A percentile compares a stretch with the other conserved stretches of the same genome.
phyloP scores from a whole-genome alignment of 1,140 invertebrate species.

The Lordiphosa mommai region DNA sequence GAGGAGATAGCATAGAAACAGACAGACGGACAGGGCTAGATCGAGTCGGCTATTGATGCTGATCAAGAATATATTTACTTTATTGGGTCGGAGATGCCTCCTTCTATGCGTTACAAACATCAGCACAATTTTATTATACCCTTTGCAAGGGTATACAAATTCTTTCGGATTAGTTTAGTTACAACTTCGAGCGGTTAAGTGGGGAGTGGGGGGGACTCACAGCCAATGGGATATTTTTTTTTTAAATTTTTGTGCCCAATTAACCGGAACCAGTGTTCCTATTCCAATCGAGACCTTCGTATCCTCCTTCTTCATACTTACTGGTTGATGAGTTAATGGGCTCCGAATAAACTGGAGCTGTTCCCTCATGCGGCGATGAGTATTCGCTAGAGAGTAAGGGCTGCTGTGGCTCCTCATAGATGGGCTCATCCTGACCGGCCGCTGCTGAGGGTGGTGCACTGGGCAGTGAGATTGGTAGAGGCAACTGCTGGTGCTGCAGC shows the following conservation, averaged over 20 bases:
- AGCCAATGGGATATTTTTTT: no score
- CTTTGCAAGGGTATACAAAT: no score
- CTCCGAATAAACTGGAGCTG: conserved; percentile 47
- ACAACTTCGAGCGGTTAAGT: no score
- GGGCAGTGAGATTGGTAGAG: neutral
- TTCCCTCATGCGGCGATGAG: conserved; percentile 39
- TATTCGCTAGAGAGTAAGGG: conserved; percentile 57
- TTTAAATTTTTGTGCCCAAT: conserved; percentile 1
- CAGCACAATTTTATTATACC: no score
- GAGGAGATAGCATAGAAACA: no score
- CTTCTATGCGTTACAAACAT: no score
- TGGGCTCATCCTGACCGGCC: conserved; percentile 25
- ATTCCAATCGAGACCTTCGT: conserved; percentile 8
- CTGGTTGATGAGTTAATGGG: conserved; percentile 47
- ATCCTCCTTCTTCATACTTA: conserved; percentile 16
- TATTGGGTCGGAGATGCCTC: no score
- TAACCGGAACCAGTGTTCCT: conserved; percentile 1
- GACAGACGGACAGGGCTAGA: no score
- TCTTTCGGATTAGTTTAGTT: neutral
- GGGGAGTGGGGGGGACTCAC: no score
- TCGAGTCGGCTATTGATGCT: no score
- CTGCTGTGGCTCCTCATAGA: conserved; percentile 56
- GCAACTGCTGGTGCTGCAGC: neutral
- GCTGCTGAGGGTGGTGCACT: conserved; percentile 11
- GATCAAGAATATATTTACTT: no score